A percentile compares a stretch with the other conserved stretches of the same genome.
Conservation (phyloP, 2,797 vertebrate genomes). For the Alcedo quadribrachys region DNA sequence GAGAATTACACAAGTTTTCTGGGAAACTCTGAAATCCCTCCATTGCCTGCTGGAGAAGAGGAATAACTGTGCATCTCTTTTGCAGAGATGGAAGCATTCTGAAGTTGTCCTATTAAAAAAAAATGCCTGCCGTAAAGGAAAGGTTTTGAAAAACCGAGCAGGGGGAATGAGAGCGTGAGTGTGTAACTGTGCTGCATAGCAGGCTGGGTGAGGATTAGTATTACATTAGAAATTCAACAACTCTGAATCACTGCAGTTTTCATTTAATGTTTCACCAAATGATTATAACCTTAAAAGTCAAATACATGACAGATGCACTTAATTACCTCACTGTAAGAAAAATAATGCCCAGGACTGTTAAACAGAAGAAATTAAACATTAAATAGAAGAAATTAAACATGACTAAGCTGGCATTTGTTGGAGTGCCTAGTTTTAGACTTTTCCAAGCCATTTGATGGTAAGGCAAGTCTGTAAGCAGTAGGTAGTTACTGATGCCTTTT, state of each 20-base stretch:
- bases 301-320: conserved; percentile 61
- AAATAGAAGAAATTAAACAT: conserved; percentile 39
- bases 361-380: conserved; percentile 43
- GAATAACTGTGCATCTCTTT: not conserved
- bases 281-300: conserved; percentile 58
- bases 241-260: conserved; percentile 56
- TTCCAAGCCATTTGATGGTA: not conserved
- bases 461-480: not conserved
- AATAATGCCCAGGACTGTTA: conserved; percentile 29
- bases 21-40: not conserved
- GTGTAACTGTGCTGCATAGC: not conserved
- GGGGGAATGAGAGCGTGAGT: not conserved
- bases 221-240: conserved; percentile 28
- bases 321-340: conserved; percentile 47
- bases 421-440: conserved; percentile 30
- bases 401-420: conserved; percentile 53
- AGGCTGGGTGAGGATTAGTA: conserved; percentile 4
- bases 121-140: not conserved
- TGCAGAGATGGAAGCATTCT: not conserved
- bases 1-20: not conserved
- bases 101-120: not conserved
- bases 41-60: not conserved
- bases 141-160: not conserved
- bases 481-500: not conserved
- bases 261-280: conserved; percentile 57